Percentiles rank a stretch among this genome's conserved stretches.
These are phyloP conservation scores for Nibea coibor DNA, from an alignment of 2,113 vertebrate genomes.

Conservation along the genomic window DNA sequence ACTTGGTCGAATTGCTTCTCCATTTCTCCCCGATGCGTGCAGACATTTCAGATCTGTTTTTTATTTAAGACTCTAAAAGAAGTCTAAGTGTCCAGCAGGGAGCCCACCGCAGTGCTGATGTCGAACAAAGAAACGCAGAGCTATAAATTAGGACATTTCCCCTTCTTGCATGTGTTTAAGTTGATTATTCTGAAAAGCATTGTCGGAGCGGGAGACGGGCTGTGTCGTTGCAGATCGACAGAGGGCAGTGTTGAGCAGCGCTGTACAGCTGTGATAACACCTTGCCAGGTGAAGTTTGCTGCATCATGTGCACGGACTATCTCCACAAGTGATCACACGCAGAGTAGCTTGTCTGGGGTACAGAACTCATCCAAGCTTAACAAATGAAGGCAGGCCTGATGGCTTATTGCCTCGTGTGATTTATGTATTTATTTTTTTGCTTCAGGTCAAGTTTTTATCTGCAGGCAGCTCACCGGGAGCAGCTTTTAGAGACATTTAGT, in stretches of 20 bases:
- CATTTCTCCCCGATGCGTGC: constrained; percentile 8
- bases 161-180: not conserved
- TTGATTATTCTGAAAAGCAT: constrained; percentile 35
- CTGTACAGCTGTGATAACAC: constrained; percentile 39
- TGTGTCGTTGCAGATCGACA: constrained; percentile 54
- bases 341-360: not conserved
- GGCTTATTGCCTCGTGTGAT: not conserved
- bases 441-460: constrained; percentile 36
- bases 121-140: not conserved
- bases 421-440: not conserved
- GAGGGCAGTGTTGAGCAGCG: constrained; percentile 83
- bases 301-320: constrained; percentile 17
- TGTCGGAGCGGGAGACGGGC: constrained; percentile 22
- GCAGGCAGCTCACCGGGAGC: not conserved
- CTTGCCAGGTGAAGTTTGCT: constrained; percentile 64
- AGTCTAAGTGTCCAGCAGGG: not conserved
- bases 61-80: constrained; percentile 8
- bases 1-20: constrained; percentile 36
- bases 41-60: constrained; percentile 13
- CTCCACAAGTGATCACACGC: not conserved
- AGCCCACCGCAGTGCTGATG: not conserved
- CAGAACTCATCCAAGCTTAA: not conserved
- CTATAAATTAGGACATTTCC: not conserved
- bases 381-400: not conserved
- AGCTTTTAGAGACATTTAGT: constrained; percentile 23